Conservation (phyloP, 2,888 invertebrate species). For the Empis livida region DNA sequence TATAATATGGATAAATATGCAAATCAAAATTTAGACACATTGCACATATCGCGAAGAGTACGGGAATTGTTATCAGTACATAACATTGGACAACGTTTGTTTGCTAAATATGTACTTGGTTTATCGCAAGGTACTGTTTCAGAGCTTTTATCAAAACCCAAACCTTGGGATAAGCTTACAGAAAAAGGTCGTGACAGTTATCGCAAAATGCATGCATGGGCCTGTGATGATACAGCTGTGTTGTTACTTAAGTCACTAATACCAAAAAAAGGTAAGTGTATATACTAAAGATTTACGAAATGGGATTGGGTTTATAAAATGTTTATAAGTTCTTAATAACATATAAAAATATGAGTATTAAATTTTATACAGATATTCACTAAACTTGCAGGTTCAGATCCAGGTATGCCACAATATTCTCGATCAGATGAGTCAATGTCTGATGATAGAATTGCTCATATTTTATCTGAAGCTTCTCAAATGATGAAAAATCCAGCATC, state of each 20-base stretch:
- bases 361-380: constrained; percentile 13
- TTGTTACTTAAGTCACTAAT: constrained; percentile 95
- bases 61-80: constrained; percentile 89
- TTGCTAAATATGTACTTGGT: constrained; percentile 96
- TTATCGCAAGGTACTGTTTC: constrained; percentile 96
- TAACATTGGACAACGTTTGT: constrained; percentile 96
- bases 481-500: constrained; percentile 56
- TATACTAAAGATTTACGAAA: not conserved
- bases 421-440: constrained; percentile 65
- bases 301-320: not conserved
- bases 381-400: constrained; percentile 42
- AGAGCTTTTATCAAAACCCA: constrained; percentile 95
- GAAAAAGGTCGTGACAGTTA: constrained; percentile 99
- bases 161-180: constrained; percentile 98
- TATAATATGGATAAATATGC: constrained; percentile 95
- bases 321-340: no score
- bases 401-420: constrained; percentile 64
- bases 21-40: constrained; percentile 86
- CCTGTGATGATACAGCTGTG: constrained; percentile 93
- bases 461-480: constrained; percentile 83
- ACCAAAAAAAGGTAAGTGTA: constrained; percentile 85
- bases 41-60: constrained; percentile 85
- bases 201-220: constrained; percentile 99
- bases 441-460: constrained; percentile 87
- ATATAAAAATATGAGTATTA: not conserved